phyloP scores from a whole-genome alignment of 1,140 invertebrate genomes.

The Dendrolimus punctatus region DNA sequence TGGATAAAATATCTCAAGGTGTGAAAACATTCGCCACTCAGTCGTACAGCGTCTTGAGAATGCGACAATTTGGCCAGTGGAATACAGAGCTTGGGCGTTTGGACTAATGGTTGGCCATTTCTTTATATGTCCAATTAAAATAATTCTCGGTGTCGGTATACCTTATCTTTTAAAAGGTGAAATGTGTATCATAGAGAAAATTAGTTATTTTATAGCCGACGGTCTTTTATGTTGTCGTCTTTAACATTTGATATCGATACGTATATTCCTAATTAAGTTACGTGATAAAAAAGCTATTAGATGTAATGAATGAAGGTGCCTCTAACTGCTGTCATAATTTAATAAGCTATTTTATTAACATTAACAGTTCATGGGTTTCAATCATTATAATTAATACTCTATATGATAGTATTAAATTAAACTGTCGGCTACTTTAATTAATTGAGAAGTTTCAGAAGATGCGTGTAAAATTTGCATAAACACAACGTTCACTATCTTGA shows the following conservation, averaged over 20 bases:
- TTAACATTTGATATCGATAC: no score
- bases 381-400: conserved; percentile 2
- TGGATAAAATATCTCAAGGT: conserved; percentile 24
- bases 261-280: no score
- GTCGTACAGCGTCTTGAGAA: conserved; percentile 35
- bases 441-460: conserved; percentile 67
- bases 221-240: no score
- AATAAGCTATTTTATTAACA: neutral
- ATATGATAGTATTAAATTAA: conserved; percentile 6
- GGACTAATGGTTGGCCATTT: conserved; percentile 51
- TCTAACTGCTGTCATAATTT: neutral
- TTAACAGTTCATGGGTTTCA: conserved; percentile 3
- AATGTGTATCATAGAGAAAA: no score
- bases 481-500: conserved; percentile 57
- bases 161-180: no score
- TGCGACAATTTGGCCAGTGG: conserved; percentile 61
- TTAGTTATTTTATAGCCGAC: no score
- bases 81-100: conserved; percentile 50
- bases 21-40: conserved; percentile 48
- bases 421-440: conserved; percentile 49
- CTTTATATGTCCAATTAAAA: conserved; percentile 58
- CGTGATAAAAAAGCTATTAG: no score
- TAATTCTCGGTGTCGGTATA: conserved; percentile 5
- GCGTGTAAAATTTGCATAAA: conserved; percentile 69
- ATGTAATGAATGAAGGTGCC: no score